phyloP scores from a whole-genome alignment of 2,113 vertebrate species.

The Azemiops feae region DNA sequence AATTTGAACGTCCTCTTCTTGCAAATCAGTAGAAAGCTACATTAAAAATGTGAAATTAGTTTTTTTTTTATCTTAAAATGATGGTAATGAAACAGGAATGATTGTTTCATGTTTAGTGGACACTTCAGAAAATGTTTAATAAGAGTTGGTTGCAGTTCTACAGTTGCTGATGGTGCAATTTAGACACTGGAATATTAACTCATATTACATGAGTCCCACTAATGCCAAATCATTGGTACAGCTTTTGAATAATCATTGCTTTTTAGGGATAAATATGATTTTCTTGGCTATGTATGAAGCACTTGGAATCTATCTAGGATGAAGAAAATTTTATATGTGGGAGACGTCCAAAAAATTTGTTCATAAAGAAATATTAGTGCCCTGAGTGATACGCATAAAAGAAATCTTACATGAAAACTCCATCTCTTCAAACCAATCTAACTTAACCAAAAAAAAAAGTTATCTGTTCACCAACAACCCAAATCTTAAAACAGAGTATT shows the following conservation, averaged over 20 bases:
- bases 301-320: neutral
- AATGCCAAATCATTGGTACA: neutral
- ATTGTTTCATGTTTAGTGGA: neutral
- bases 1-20: neutral
- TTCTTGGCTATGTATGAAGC: neutral
- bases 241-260: neutral
- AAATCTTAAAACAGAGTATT: neutral
- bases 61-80: neutral
- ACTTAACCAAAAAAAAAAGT: neutral
- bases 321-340: neutral
- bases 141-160: neutral
- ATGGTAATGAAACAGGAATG: neutral
- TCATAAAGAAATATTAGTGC: neutral
- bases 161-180: neutral
- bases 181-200: neutral
- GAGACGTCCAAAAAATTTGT: neutral
- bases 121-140: neutral
- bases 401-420: neutral
- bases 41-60: neutral
- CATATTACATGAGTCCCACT: neutral
- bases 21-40: neutral
- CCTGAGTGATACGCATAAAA: neutral
- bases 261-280: neutral
- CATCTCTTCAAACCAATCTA: neutral
- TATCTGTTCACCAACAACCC: neutral